Evolutionary conservation across 2,888 invertebrate species (phyloP), one percentile per base, ranked within the genome.

Genomic region (Volucella zonaria): DNA sequence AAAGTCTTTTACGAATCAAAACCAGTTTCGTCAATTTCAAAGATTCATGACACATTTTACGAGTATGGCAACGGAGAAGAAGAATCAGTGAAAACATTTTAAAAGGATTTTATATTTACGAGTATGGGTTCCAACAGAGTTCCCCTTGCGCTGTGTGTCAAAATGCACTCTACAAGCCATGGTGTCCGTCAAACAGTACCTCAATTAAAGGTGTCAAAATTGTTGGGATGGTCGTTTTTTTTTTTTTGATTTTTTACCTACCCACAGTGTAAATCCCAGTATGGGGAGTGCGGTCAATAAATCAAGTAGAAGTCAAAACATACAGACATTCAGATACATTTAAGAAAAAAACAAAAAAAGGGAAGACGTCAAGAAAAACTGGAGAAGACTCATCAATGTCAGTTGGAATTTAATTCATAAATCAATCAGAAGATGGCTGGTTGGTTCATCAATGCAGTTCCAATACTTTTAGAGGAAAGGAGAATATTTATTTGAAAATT

Each of bases 191-290:
- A 80, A 80, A 83, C 70, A 71, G 59, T 67, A 77, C 59, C 81
- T 71, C 85, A 85, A 85, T 85, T 81, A 85, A 85, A 85, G 85
- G 85, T 85, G 85, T 81, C 85, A 85, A 85, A 79, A 76, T 80
- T 71, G 62, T 68, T 82, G 54, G 78, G n/a, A 68, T 54, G 74
- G 68, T 74, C 68, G 64, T 82, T 74, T 73, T 54, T 56, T 38
- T 59, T 56, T 67, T n/a, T 56, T 62, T 64, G 42, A 43, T 18
- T 52, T 47, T 14, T 15, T 74, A 45, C 38, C 42, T 42, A 43
- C 43, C 43, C 62, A 51, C 18, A 11, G 51, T 8, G 38, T 40
- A 64, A n/a, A 43, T n/a, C 12, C 11, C 18, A 42, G 45, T 45
- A 12, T 23, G 45, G 42, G 12, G 61, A 38, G 49, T 78, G 47